Evolutionary conservation across 2,797 vertebrate genomes (phyloP), one percentile per base, ranked within the genome.

Genomic region (Rhyacichthys aspro): DNA sequence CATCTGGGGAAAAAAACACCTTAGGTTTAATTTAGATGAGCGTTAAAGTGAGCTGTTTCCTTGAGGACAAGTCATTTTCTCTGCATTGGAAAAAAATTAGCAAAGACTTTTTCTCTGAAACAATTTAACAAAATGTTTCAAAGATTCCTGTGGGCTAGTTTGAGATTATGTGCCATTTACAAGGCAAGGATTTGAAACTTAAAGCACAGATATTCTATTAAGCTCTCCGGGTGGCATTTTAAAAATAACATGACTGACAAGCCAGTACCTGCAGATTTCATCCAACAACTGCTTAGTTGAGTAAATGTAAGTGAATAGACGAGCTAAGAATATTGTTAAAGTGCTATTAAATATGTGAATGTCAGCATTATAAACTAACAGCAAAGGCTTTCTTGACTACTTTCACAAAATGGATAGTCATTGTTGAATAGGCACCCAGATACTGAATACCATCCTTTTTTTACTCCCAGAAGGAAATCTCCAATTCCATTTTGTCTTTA

Each of bases 141-240:
- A 69, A 81, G 71, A 58, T 66, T 79, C 76, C 83, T 79, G 32
- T 12, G n/a, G 77, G 83, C 82, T 74, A 72, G 48, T 37, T 50
- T 41, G 55, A 76, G 79, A 75, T 81, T 90, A 83, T 82, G 87
- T 76, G 82, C 67, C 45, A 56, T 72, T 79, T 74, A 74, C 77
- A 79, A 80, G 67, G 63, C 63, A 71, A 58, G 46, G 63, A 79
- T 67, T 63, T 48, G 44, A 81, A 76, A 75, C 52, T 79, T 72
- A 32, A 69, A 77, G 66, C 44, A 23, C 59, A 56, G 55, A 55
- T 62, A 11, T 46, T 41, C 59, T 62, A 61, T 76, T 67, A 59
- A 59, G 33, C 63, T 81, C 55, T 59, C 33, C 43, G 38, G 73
- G 69, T 77, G 59, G 63, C 49, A 36, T 37, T 73, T 79, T 77